These are phyloP conservation scores for Thamnophis sirtalis DNA, from an alignment of 2,113 vertebrate genomes.

Conservation along the genomic window DNA sequence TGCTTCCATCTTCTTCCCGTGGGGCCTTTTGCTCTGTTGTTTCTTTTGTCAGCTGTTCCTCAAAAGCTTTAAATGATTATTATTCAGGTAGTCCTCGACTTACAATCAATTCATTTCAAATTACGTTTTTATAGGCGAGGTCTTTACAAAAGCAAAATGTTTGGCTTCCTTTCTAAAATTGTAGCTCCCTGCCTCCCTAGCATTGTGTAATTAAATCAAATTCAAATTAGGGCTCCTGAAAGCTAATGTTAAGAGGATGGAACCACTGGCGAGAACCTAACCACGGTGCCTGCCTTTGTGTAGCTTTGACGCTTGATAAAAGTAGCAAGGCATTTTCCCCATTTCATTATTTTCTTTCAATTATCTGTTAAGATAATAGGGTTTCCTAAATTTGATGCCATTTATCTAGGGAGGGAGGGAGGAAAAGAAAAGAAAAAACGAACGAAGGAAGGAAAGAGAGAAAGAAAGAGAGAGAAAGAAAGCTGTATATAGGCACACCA, in stretches of 20 bases:
- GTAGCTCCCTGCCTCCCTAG: not conserved
- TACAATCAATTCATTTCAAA: not conserved
- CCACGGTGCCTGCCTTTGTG: slow-evolving; percentile 57
- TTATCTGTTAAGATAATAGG: slow-evolving; percentile 57
- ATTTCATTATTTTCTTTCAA: slow-evolving; percentile 52
- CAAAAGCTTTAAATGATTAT: not conserved
- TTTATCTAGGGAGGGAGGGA: slow-evolving; percentile 15
- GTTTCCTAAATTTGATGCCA: slow-evolving; percentile 44
- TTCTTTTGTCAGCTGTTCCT: not conserved
- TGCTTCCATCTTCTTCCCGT: not conserved
- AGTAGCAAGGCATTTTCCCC: slow-evolving; percentile 58
- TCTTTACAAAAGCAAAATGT: slow-evolving; percentile 13
- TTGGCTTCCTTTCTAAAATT: not conserved
- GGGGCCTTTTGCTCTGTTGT: not conserved
- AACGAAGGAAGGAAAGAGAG: too few species aligned
- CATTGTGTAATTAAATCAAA: slow-evolving; percentile 46
- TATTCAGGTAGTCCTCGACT: not conserved
- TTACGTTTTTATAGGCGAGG: slow-evolving; percentile 2
- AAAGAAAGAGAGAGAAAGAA: not conserved
- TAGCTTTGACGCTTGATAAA: slow-evolving; percentile 63
- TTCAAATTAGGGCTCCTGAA: slow-evolving; percentile 70
- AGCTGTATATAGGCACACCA: too few species aligned
- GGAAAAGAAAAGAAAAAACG: not conserved
- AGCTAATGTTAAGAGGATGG: slow-evolving; percentile 61
- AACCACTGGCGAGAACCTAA: slow-evolving; percentile 60